Evolutionary conservation across 2,113 vertebrate species (phyloP).

Genomic region (Pampusana beccarii): DNA sequence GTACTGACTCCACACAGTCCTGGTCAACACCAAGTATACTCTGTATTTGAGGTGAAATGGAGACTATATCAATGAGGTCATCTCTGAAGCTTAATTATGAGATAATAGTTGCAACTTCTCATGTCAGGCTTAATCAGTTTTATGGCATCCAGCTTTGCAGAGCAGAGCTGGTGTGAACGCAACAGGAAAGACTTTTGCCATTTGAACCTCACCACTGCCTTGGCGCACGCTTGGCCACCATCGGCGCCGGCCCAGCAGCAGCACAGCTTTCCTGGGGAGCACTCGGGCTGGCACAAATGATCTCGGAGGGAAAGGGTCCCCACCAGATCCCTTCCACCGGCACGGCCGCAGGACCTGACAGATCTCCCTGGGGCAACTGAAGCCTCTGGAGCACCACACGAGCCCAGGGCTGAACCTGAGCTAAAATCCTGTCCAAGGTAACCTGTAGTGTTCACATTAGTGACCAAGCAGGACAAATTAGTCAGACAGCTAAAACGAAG

Average conservation of each 20-base stretch:
- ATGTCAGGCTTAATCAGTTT: conserved; percentile 33
- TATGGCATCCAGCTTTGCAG: neutral
- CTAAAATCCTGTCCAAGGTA: neutral
- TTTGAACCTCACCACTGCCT: neutral
- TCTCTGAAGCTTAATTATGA: neutral
- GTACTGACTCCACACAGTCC: neutral
- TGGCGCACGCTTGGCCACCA: neutral
- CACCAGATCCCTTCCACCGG: neutral
- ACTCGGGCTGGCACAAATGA: neutral
- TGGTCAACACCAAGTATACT: neutral
- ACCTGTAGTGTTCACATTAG: neutral
- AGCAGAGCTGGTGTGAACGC: neutral
- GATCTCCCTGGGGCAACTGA: neutral
- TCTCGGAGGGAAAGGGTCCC: neutral
- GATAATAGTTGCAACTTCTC: conserved; percentile 15
- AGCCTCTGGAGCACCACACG: neutral
- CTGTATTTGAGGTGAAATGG: neutral
- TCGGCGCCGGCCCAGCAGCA: neutral
- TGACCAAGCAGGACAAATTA: neutral
- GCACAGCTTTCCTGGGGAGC: neutral
- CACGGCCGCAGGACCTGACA: neutral
- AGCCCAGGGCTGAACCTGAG: neutral
- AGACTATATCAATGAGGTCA: neutral
- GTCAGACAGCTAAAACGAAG: neutral
- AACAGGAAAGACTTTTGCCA: neutral